These are phyloP conservation scores for Chloromyia formosa DNA, from an alignment of 2,888 invertebrate genomes.

Conservation along the genomic window DNA sequence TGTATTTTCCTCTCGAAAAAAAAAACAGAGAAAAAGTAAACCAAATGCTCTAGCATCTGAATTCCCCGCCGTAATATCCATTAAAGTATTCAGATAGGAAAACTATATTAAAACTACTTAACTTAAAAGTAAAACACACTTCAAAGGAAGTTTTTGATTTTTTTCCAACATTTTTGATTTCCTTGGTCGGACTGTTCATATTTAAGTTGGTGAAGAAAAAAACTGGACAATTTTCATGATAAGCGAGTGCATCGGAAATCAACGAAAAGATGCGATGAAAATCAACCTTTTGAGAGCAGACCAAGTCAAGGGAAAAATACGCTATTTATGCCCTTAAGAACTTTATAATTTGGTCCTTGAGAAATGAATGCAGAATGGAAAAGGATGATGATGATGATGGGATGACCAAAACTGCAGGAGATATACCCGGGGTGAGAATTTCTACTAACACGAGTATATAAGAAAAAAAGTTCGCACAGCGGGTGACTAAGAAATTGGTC, in stretches of 20 bases:
- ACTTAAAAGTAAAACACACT: slow-evolving; percentile 46
- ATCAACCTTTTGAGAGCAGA: not conserved
- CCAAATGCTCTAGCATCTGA: not conserved
- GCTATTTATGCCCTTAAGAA: slow-evolving; percentile 16
- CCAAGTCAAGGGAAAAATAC: not conserved
- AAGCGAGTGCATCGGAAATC: slow-evolving; percentile 2
- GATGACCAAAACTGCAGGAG: slow-evolving; percentile 12
- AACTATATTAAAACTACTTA: slow-evolving; percentile 47
- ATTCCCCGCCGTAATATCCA: slow-evolving; percentile 37
- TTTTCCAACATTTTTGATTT: no score
- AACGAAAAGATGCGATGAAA: not conserved
- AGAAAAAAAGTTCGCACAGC: no score
- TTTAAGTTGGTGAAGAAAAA: no score
- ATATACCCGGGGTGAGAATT: not conserved
- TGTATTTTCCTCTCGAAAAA: slow-evolving; percentile 1
- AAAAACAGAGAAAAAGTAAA: no score
- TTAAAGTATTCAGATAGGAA: slow-evolving; percentile 44
- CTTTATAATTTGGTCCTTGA: not conserved
- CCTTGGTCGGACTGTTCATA: no score
- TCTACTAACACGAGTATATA: not conserved
- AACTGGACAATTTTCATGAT: no score
- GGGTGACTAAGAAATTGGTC: no score
- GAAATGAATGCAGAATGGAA: not conserved
- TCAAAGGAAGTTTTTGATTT: slow-evolving; percentile 35
- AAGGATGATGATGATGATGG: not conserved